phyloP scores from a whole-genome alignment of 2,888 invertebrate genomes.

The Andrena flavipes region DNA sequence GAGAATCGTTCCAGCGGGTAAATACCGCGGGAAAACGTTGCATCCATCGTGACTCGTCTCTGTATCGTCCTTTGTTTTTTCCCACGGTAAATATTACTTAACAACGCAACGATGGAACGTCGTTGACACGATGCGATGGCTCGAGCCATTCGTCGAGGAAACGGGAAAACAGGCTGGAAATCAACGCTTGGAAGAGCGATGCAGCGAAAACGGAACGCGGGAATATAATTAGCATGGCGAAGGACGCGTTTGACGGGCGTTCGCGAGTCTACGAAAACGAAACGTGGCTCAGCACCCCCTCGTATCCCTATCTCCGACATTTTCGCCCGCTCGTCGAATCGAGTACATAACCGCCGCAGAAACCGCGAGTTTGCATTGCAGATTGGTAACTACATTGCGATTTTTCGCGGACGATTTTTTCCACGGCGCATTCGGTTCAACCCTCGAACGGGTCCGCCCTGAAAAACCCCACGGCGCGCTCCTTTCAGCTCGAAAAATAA shows the following conservation, averaged over 20 bases:
- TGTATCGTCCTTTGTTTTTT: background rate
- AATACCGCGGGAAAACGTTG: conserved; percentile 31
- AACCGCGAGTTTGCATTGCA: conserved; percentile 79
- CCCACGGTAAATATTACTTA: background rate
- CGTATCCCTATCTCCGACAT: conserved; percentile 52
- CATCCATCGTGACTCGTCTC: conserved; percentile 11
- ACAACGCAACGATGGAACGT: background rate
- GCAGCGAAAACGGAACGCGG: conserved; percentile 27
- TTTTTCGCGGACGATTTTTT: conserved; percentile 74
- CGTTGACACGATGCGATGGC: background rate
- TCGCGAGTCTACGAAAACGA: conserved; percentile 38
- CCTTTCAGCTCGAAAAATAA: conserved; percentile 45
- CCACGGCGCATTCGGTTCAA: conserved; percentile 41
- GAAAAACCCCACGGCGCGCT: conserved; percentile 26
- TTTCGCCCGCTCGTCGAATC: conserved; percentile 48
- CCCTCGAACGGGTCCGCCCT: conserved; percentile 11
- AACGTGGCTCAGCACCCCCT: conserved; percentile 6
- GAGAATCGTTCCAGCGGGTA: conserved; percentile 19
- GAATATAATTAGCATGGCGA: conserved; percentile 50
- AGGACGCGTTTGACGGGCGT: conserved; percentile 37
- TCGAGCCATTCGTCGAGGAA: background rate
- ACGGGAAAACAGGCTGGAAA: conserved; percentile 15
- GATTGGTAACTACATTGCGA: conserved; percentile 77
- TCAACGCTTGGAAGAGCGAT: background rate
- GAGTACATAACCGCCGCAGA: conserved; percentile 67